Evolutionary conservation across 2,888 invertebrate species (phyloP).

Genomic region (Anagyrus pseudococci): DNA sequence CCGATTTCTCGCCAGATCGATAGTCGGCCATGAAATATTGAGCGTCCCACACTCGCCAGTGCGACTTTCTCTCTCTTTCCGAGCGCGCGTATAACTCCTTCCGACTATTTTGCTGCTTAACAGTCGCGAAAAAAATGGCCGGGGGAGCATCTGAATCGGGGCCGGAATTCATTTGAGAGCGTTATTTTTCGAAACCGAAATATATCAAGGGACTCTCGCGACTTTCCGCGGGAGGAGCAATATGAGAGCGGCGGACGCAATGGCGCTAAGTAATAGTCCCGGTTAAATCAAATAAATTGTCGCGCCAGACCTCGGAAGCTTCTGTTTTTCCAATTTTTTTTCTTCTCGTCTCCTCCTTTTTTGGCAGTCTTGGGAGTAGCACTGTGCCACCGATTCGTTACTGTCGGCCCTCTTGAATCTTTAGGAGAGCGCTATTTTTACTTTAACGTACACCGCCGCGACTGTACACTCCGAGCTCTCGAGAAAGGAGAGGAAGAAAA

Average conservation of each 20-base stretch:
- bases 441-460: too few relatives aligned
- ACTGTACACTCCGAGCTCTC: too few relatives aligned
- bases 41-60: neutral
- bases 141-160: conserved; percentile 1
- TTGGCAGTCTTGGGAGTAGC: too few relatives aligned
- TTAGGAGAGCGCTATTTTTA: too few relatives aligned
- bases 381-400: too few relatives aligned
- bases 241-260: neutral
- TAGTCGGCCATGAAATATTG: conserved; percentile 28
- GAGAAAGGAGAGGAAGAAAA: too few relatives aligned
- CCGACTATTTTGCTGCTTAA: conserved; percentile 5
- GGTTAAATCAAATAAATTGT: conserved; percentile 7
- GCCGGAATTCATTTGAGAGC: conserved; percentile 31
- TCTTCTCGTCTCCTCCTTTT: too few relatives aligned
- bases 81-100: neutral
- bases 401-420: too few relatives aligned
- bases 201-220: conserved; percentile 24
- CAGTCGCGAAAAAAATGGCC: conserved; percentile 24
- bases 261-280: conserved; percentile 4
- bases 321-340: too few relatives aligned
- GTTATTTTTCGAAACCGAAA: conserved; percentile 27
- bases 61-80: too few relatives aligned
- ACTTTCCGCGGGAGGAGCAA: conserved; percentile 4
- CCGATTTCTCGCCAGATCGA: conserved; percentile 28
- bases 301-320: too few relatives aligned